A percentile compares a stretch with the other conserved stretches of the same genome.
phyloP scores from a whole-genome alignment of 2,113 vertebrate genomes.

The Rissa tridactyla region DNA sequence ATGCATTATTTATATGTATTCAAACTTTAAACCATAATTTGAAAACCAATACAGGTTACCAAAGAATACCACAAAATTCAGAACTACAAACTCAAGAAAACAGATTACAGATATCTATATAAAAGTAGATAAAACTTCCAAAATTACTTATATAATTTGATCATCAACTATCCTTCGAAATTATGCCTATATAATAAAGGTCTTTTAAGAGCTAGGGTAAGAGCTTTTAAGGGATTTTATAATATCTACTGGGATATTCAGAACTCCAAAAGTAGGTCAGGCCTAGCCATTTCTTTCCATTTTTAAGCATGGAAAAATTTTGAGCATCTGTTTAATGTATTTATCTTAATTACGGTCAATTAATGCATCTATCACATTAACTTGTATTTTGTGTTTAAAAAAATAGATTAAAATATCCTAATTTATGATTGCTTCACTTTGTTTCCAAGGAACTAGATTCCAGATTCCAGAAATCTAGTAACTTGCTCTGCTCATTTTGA shows the following conservation, averaged over 20 bases:
- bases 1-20: background rate
- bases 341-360: background rate
- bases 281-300: background rate
- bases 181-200: background rate
- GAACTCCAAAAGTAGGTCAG: background rate
- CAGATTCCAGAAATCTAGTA: background rate
- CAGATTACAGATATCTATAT: background rate
- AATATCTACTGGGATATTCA: background rate
- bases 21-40: background rate
- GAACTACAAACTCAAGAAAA: background rate
- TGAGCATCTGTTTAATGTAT: background rate
- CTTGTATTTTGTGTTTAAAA: background rate
- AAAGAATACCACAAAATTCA: background rate
- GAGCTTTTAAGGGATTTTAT: background rate
- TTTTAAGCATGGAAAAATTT: background rate
- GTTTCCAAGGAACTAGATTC: background rate
- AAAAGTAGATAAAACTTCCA: background rate
- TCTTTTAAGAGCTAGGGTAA: background rate
- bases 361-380: background rate
- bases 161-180: background rate
- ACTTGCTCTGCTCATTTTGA: background rate
- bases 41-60: background rate
- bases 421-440: background rate
- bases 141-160: background rate
- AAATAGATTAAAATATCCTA: background rate